phyloP scores from a whole-genome alignment of 2,113 vertebrate species.

The Elephantulus edwardii region DNA sequence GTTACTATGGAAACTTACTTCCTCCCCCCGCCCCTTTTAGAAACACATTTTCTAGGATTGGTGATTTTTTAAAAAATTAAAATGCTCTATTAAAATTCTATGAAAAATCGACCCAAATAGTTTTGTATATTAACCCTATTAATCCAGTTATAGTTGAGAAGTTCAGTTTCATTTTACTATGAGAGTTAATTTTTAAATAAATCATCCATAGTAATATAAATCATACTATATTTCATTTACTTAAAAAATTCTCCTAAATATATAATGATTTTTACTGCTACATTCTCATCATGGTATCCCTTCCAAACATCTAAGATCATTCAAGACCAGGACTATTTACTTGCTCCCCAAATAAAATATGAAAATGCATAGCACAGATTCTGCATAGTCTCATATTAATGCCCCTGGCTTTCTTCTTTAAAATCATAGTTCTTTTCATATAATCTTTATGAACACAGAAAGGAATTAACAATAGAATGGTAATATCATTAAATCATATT shows the following conservation, averaged over 20 bases:
- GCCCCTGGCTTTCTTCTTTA: not conserved
- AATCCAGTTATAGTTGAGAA: not conserved
- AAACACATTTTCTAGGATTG: slow-evolving; percentile 81
- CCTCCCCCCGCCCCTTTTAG: slow-evolving; percentile 81
- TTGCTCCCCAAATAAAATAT: not conserved
- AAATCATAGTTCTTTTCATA: not conserved
- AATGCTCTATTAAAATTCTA: slow-evolving; percentile 38
- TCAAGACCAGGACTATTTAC: not conserved
- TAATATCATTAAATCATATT: not conserved
- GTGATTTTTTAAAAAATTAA: slow-evolving; percentile 64
- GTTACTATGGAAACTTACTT: slow-evolving; percentile 86
- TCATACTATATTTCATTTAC: not conserved
- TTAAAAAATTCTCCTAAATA: slow-evolving; percentile 13
- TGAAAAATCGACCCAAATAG: not conserved
- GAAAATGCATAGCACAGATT: not conserved
- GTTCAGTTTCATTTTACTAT: slow-evolving; percentile 49
- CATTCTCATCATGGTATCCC: not conserved
- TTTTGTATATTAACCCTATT: slow-evolving; percentile 18
- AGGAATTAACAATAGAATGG: not conserved
- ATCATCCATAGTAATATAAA: not conserved
- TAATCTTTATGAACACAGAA: not conserved
- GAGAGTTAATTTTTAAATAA: not conserved
- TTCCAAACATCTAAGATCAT: not conserved
- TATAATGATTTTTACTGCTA: not conserved
- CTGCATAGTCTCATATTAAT: not conserved